These are phyloP conservation scores for Clostera curtula DNA, from an alignment of 2,888 invertebrate genomes.

Conservation along the genomic window DNA sequence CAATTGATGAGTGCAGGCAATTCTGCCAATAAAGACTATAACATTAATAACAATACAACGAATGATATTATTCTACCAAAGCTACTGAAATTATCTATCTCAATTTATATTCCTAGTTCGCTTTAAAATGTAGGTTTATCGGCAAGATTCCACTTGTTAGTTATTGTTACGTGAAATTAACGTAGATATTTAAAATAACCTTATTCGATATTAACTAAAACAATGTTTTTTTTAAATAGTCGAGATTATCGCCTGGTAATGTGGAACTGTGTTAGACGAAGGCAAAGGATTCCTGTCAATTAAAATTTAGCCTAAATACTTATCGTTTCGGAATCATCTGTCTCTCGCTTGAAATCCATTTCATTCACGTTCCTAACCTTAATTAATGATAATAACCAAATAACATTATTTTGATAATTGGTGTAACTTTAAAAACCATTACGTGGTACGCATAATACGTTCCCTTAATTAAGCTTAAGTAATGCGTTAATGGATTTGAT, in stretches of 20 bases:
- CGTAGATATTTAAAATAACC: conserved; percentile 43
- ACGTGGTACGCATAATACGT: conserved; percentile 30
- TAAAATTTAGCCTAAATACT: conserved; percentile 42
- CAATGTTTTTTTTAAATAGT: conserved; percentile 36
- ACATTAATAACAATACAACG: conserved; percentile 36
- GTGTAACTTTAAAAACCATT: conserved; percentile 26
- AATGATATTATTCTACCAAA: conserved; percentile 69
- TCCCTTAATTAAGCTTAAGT: conserved; percentile 44
- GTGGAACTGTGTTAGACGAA: conserved; percentile 66
- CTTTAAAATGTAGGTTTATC: conserved; percentile 70
- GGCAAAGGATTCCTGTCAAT: conserved; percentile 41
- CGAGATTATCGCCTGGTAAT: conserved; percentile 56
- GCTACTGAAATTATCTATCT: conserved; percentile 72
- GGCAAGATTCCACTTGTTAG: conserved; percentile 69
- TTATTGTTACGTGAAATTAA: conserved; percentile 57
- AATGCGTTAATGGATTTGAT: conserved; percentile 42
- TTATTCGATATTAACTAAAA: conserved; percentile 41
- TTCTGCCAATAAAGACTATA: conserved; percentile 24
- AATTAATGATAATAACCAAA: conserved; percentile 22
- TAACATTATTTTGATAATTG: conserved; percentile 25
- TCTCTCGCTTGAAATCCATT: conserved; percentile 11
- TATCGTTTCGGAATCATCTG: conserved; percentile 40
- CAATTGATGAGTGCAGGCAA: conserved; percentile 32
- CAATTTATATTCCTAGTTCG: conserved; percentile 72
- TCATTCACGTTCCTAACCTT: conserved; percentile 16